These are phyloP conservation scores for Pseudobourletiella spinata DNA, from an alignment of 1,140 invertebrate species.

Conservation along the genomic window DNA sequence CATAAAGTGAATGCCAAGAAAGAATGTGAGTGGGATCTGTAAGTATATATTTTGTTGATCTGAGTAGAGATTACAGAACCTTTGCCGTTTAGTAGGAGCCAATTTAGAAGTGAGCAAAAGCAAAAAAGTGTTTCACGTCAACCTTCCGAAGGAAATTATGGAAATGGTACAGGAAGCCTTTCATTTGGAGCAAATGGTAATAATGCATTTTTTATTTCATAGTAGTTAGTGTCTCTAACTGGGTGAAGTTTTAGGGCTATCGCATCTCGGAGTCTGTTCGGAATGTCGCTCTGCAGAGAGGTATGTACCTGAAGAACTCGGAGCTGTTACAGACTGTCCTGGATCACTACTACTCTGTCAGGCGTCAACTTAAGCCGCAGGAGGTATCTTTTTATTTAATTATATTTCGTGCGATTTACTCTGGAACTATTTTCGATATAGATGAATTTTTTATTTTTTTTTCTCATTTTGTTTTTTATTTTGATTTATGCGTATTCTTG, in stretches of 20 bases:
- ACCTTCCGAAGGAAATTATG: conserved; percentile 26
- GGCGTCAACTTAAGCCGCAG: conserved; percentile 12
- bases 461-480: too few species aligned
- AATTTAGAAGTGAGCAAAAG: conserved; percentile 16
- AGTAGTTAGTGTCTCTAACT: background rate
- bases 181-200: conserved; percentile 31
- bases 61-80: background rate
- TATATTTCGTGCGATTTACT: too few species aligned
- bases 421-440: too few species aligned
- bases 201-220: background rate
- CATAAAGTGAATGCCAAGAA: conserved; percentile 42
- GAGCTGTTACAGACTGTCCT: conserved; percentile 10
- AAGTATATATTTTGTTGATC: conserved; percentile 10
- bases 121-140: conserved; percentile 29
- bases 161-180: conserved; percentile 34
- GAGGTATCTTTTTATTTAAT: conserved; percentile 19
- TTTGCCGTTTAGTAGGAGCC: too few species aligned
- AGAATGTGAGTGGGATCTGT: conserved; percentile 34
- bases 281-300: conserved; percentile 29
- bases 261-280: conserved; percentile 25
- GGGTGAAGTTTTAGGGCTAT: too few species aligned
- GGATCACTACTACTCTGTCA: conserved; percentile 25
- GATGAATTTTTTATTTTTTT: too few species aligned
- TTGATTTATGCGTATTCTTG: too few species aligned
- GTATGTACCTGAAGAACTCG: conserved; percentile 11